Evolutionary conservation across 1,140 invertebrate species (phyloP).

Genomic region (Uloborus diversus): DNA sequence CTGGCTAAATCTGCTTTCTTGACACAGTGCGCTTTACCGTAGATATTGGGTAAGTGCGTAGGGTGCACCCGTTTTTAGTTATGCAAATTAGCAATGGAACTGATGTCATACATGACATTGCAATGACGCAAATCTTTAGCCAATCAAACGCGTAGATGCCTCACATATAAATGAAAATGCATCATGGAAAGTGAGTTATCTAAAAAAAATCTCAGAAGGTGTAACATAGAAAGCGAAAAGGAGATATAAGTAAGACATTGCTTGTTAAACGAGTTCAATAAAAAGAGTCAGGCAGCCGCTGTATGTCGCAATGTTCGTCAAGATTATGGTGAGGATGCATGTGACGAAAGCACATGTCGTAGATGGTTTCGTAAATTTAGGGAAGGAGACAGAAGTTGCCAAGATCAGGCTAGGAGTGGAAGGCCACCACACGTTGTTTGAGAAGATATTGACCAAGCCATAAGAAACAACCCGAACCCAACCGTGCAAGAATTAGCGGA

Average conservation of each 20-base stretch:
- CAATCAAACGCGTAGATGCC: not conserved
- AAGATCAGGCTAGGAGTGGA: conserved; percentile 2
- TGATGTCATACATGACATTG: conserved; percentile 4
- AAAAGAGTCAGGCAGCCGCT: not conserved
- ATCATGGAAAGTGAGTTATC: not conserved
- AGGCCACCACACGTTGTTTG: not conserved
- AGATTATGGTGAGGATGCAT: not conserved
- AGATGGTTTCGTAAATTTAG: conserved; percentile 7
- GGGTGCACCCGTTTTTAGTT: not conserved
- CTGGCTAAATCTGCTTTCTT: too few species aligned
- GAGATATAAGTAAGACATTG: not conserved
- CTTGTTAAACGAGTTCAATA: not conserved
- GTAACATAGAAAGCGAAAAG: conserved; percentile 1
- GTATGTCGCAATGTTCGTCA: not conserved
- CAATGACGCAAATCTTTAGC: not conserved
- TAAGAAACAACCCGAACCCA: not conserved
- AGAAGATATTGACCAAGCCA: not conserved
- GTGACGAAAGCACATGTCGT: conserved; percentile 3
- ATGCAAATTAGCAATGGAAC: not conserved
- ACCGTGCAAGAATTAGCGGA: not conserved
- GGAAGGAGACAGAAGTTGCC: not conserved
- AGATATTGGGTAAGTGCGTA: too few species aligned
- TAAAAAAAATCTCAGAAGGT: conserved; percentile 5
- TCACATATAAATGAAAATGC: not conserved
- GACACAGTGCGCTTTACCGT: too few species aligned